A percentile compares a stretch with the other conserved stretches of the same genome.
Conservation (phyloP, 2,888 invertebrate species). For the Polyommatus iphigenia region DNA sequence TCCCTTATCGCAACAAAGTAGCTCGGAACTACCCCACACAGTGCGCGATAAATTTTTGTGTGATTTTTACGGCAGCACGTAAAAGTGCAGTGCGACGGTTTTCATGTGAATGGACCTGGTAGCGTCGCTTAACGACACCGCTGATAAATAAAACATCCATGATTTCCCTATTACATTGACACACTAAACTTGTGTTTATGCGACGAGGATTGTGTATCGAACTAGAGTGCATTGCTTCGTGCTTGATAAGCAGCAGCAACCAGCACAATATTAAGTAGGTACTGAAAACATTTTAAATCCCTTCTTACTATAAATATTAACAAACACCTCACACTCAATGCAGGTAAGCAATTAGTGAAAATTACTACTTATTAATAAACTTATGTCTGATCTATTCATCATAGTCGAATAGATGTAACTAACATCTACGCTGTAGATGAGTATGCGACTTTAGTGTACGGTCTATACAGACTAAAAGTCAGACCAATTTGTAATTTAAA, state of each 20-base stretch:
- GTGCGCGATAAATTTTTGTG: slow-evolving; percentile 39
- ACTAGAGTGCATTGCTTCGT: not conserved
- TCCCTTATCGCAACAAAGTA: slow-evolving; percentile 35
- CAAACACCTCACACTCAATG: too few relatives aligned
- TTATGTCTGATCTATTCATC: too few relatives aligned
- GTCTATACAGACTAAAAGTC: not conserved
- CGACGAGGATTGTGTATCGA: not conserved
- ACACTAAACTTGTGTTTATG: not conserved
- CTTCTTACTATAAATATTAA: too few relatives aligned
- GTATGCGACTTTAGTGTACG: too few relatives aligned
- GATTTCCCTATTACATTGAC: slow-evolving; percentile 14
- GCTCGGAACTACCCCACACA: slow-evolving; percentile 31
- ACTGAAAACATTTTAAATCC: not conserved
- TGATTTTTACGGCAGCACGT: slow-evolving; percentile 41
- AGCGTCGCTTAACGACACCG: slow-evolving; percentile 15
- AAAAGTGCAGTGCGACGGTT: slow-evolving; percentile 38
- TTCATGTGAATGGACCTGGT: slow-evolving; percentile 35
- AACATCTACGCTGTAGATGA: too few relatives aligned
- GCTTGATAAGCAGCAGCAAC: not conserved
- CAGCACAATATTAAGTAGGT: not conserved
- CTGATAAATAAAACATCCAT: slow-evolving; percentile 15
- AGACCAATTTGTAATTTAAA: not conserved
- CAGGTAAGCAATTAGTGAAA: too few relatives aligned
- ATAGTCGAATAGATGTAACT: too few relatives aligned
- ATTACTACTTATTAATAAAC: too few relatives aligned